Conservation (phyloP, 2,113 vertebrate species). For the Salvator merianae region DNA sequence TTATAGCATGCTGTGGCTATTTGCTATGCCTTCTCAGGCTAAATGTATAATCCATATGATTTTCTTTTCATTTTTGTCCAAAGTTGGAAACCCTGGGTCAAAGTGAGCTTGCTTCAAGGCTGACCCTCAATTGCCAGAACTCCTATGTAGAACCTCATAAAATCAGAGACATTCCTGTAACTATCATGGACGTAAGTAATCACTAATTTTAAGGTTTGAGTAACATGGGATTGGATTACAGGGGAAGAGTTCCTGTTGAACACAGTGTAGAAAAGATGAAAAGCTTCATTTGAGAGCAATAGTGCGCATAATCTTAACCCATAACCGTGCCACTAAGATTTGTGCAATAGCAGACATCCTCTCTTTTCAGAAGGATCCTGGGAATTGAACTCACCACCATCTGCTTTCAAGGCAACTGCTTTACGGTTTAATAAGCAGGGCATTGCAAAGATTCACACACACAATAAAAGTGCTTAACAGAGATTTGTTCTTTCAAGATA, state of each 20-base stretch:
- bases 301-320: neutral
- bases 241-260: neutral
- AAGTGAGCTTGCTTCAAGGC: slow-evolving; percentile 93
- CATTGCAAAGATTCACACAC: too few species aligned
- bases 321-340: neutral
- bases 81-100: slow-evolving; percentile 95
- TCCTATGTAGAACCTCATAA: slow-evolving; percentile 98
- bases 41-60: slow-evolving; percentile 11
- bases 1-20: neutral
- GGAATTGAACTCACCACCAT: too few species aligned
- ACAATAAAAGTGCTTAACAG: too few species aligned
- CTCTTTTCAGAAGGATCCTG: too few species aligned
- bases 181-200: slow-evolving; percentile 93
- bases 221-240: neutral
- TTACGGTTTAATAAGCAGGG: too few species aligned
- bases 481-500: too few species aligned
- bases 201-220: neutral
- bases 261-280: neutral
- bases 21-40: neutral
- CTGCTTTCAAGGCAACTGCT: too few species aligned
- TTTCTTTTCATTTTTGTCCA: neutral
- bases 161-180: slow-evolving; percentile 93
- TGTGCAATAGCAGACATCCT: too few species aligned
- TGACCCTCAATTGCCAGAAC: slow-evolving; percentile 98
- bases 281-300: neutral